Percentiles rank a stretch among this genome's conserved stretches.
Conservation (phyloP, 2,888 invertebrate species). For the Patella ulyssiponensis region DNA sequence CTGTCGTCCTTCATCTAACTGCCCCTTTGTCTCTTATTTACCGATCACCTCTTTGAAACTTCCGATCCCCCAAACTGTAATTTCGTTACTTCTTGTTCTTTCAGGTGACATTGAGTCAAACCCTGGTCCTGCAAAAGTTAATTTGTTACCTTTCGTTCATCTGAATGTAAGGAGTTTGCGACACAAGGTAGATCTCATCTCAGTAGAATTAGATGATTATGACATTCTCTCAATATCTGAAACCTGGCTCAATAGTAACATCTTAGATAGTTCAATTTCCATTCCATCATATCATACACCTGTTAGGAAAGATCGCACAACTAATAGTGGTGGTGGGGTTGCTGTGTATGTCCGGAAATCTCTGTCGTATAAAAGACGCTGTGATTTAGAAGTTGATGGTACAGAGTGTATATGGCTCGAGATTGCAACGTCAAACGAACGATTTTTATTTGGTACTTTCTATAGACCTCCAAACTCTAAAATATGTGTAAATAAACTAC, state of each 20-base stretch:
- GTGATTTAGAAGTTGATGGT: background rate
- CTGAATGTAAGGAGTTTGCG: constrained; percentile 9
- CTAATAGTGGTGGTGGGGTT: background rate
- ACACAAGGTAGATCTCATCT: background rate
- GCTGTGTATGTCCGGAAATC: background rate
- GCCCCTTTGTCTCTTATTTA: too few species aligned
- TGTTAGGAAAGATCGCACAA: background rate
- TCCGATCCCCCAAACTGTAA: too few species aligned
- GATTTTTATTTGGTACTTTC: background rate
- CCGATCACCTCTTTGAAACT: too few species aligned
- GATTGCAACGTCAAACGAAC: background rate
- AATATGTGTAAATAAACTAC: background rate
- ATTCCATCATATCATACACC: background rate
- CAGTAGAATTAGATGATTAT: background rate
- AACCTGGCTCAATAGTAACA: background rate
- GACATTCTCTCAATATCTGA: background rate
- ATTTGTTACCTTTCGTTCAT: background rate
- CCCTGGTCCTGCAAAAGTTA: background rate
- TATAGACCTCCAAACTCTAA: background rate
- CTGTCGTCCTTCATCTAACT: too few species aligned
- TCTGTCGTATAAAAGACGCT: background rate
- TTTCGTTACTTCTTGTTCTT: too few species aligned
- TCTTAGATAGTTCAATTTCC: background rate
- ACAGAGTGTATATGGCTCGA: constrained; percentile 8
- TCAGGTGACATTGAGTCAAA: constrained; percentile 1